Conservation (phyloP, 2,888 invertebrate genomes). For the Tolmerus cingulatus region DNA sequence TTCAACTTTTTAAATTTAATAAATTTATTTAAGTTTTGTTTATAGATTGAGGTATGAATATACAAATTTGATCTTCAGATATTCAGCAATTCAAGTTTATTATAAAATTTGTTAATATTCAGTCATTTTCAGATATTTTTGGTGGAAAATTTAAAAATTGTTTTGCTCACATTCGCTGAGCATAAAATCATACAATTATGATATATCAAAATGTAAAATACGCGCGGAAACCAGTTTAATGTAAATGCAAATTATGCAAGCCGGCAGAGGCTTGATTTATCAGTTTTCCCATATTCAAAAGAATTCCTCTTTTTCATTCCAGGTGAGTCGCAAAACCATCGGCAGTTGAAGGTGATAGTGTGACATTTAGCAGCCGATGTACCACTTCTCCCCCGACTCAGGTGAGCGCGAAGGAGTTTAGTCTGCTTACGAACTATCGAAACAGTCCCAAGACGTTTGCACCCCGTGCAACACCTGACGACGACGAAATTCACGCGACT, state of each 20-base stretch:
- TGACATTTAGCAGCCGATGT: constrained; percentile 8
- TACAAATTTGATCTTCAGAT: no score
- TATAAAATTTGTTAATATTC: not conserved
- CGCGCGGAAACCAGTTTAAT: not conserved
- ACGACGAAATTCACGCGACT: not conserved
- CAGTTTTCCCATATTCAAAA: not conserved
- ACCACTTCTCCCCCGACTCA: not conserved
- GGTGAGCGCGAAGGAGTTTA: not conserved
- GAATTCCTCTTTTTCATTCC: constrained; percentile 10
- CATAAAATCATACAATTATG: not conserved
- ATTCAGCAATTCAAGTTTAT: no score
- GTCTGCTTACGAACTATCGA: not conserved
- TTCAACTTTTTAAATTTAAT: no score
- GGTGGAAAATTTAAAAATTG: not conserved
- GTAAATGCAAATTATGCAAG: constrained; percentile 11
- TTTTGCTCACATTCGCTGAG: not conserved
- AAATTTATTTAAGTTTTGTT: no score
- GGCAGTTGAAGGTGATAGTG: constrained; percentile 5
- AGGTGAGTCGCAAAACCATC: constrained; percentile 13
- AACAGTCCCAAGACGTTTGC: not conserved
- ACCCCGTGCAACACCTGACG: not conserved
- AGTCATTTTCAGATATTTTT: not conserved
- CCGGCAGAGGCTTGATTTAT: constrained; percentile 4
- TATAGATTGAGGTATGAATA: no score
- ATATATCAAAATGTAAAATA: not conserved